A percentile compares a stretch with the other conserved stretches of the same genome.
phyloP scores from a whole-genome alignment of 2,797 vertebrate genomes.

The Periparus ater region DNA sequence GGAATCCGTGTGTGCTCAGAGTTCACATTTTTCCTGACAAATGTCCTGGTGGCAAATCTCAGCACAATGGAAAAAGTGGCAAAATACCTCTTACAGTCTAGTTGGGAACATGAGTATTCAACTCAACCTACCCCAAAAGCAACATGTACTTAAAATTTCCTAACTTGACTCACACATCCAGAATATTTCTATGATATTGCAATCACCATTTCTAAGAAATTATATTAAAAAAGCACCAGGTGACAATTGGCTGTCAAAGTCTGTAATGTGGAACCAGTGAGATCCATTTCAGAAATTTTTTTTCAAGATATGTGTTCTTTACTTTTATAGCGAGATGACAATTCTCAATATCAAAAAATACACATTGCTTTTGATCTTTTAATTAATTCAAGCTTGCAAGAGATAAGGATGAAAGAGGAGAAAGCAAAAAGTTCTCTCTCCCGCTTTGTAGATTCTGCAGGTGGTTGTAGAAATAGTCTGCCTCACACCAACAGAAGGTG shows the following conservation, averaged over 20 bases:
- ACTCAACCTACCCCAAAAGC: not conserved
- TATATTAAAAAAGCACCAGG: not conserved
- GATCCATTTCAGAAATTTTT: not conserved
- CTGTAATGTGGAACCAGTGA: not conserved
- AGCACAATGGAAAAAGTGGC: not conserved
- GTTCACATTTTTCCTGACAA: not conserved
- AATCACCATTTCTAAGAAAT: not conserved
- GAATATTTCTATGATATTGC: not conserved
- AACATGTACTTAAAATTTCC: not conserved
- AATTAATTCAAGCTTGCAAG: conserved; percentile 28
- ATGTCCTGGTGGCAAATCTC: not conserved
- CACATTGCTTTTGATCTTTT: conserved; percentile 37
- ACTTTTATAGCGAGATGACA: conserved; percentile 10
- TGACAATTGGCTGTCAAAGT: conserved; percentile 10
- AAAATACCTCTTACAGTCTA: not conserved
- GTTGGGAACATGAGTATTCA: not conserved
- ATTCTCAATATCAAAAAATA: not conserved
- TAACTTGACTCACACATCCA: not conserved
- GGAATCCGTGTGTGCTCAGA: not conserved
- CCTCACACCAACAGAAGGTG: not conserved
- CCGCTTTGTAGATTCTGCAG: not conserved
- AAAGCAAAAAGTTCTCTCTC: not conserved
- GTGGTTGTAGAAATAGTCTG: not conserved
- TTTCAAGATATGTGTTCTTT: not conserved
- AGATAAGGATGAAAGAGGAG: not conserved